Evolutionary conservation across 2,888 invertebrate genomes (phyloP).

Genomic region (Drosophila stalkeri): DNA sequence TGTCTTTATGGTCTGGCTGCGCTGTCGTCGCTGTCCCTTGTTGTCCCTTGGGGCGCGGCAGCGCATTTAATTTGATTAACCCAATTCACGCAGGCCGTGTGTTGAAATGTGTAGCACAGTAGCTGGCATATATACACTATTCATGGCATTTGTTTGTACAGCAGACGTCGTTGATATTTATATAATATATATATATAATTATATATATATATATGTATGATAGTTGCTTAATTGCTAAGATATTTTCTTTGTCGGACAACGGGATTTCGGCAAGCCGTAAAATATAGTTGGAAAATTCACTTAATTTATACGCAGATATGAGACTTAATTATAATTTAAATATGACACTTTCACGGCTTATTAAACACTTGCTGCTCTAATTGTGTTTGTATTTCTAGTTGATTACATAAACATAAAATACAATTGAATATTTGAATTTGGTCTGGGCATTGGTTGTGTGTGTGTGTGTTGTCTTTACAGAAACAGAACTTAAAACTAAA

Average conservation of each 20-base stretch:
- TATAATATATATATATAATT: neutral
- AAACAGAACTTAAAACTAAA: conserved; percentile 44
- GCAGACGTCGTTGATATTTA: neutral
- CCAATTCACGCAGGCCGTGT: conserved; percentile 61
- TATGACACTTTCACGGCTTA: conserved; percentile 25
- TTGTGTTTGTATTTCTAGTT: conserved; percentile 64
- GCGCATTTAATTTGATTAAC: conserved; percentile 83
- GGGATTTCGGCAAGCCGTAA: conserved; percentile 22
- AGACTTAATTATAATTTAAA: conserved; percentile 36
- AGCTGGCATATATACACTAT: conserved; percentile 15
- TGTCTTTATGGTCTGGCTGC: conserved; percentile 12
- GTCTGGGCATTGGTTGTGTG: conserved; percentile 1
- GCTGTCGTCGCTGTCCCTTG: conserved; percentile 29
- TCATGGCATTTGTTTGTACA: conserved; percentile 4
- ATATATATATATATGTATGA: neutral
- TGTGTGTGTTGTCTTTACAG: conserved; percentile 24
- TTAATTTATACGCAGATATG: conserved; percentile 16
- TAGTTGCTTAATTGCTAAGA: conserved; percentile 9
- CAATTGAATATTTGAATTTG: conserved; percentile 25
- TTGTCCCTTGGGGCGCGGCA: conserved; percentile 72
- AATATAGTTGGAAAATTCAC: conserved; percentile 8
- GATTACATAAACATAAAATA: conserved; percentile 39
- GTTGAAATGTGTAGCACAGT: conserved; percentile 42
- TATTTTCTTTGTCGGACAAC: neutral
- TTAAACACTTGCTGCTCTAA: conserved; percentile 75